These are phyloP conservation scores for Pipistrellus nathusii DNA, from an alignment of 2,797 vertebrate genomes.

Conservation along the genomic window DNA sequence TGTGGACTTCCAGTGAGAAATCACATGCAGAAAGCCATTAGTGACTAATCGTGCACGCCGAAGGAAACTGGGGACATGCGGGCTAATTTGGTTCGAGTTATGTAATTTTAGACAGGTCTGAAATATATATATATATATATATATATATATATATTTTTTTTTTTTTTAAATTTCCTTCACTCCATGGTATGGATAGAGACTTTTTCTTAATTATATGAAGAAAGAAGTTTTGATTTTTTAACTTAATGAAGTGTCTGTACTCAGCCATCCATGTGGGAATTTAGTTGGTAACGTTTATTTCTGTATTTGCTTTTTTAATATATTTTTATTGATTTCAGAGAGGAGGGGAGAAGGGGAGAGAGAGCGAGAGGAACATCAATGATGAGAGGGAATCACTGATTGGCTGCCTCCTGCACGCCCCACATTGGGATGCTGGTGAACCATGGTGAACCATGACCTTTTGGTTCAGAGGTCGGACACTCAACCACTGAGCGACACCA, in stretches of 20 bases:
- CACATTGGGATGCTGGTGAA: too few species aligned
- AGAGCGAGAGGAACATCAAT: too few species aligned
- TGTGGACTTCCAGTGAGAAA: slow-evolving; percentile 85
- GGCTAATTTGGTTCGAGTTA: slow-evolving; percentile 81
- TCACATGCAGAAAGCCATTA: slow-evolving; percentile 81
- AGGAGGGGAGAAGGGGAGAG: too few species aligned
- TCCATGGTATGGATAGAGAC: not conserved
- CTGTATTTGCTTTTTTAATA: too few species aligned
- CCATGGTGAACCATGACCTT: too few species aligned
- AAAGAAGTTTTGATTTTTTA: slow-evolving; percentile 19
- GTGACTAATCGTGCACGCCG: slow-evolving; percentile 78
- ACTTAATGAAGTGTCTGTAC: slow-evolving; percentile 1
- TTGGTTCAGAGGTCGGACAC: too few species aligned
- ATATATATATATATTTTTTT: not conserved
- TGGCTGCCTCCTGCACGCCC: too few species aligned
- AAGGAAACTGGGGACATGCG: slow-evolving; percentile 80
- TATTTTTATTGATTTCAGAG: too few species aligned
- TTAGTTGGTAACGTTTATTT: slow-evolving; percentile 12
- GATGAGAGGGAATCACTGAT: too few species aligned
- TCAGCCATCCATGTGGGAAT: slow-evolving; percentile 34
- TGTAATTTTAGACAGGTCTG: slow-evolving; percentile 76
- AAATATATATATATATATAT: not conserved
- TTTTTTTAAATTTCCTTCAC: not conserved
- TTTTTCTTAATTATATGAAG: not conserved
- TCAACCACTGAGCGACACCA: too few species aligned